Base-by-base conservation (phyloP, 2,888 invertebrate genomes). In the Xestia rhomboidea region DNA sequence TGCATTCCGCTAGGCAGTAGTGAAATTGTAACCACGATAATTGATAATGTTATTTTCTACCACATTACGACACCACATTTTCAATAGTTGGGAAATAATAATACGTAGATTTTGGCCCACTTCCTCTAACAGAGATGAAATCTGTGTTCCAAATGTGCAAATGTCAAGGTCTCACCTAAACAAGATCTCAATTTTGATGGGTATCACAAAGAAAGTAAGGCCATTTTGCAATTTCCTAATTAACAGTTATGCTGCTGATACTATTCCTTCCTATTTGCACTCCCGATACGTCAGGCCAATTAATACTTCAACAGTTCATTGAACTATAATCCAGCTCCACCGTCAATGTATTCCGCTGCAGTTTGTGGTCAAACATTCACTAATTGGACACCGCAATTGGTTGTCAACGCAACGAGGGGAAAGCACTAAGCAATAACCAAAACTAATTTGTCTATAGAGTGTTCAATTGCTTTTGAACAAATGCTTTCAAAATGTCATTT, bases 381-480 rank as follows among this genome's bases (percentile, higher is more conserved):
- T 89, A 90, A 90, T 90, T 89, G 88, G 82, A 76, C 66, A 44
- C 89, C 87, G 81, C 90, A 89, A 90, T 90, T 90, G 86, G 86
- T 85, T 85, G 83, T 82, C 86, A 81, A 74, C 73, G 73, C 76
- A 63, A 41, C 71, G 49, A 74, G 79, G 71, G 78, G 69, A 62
- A 64, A 74, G 62, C 73, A 70, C 70, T 64, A 34, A 73, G 51
- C 68, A 81, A 66, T 11, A 27, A 51, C 18, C 54, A 57, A 69
- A 66, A 60, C 72, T 73, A 76, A 77, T 72, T 66, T 69, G 69
- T 38, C 27, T 66, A 41, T 34, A 49, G 63, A 21, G 7, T 30
- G 51, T 73, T 60, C 67, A 64, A 41, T 70, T 73, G 76, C n/a
- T 80, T 63, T 66, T 69, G 62, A n/a, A 54, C n/a, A 11, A 5